phyloP scores from a whole-genome alignment of 2,797 vertebrate genomes.

The Acrocephalus scirpaceus region DNA sequence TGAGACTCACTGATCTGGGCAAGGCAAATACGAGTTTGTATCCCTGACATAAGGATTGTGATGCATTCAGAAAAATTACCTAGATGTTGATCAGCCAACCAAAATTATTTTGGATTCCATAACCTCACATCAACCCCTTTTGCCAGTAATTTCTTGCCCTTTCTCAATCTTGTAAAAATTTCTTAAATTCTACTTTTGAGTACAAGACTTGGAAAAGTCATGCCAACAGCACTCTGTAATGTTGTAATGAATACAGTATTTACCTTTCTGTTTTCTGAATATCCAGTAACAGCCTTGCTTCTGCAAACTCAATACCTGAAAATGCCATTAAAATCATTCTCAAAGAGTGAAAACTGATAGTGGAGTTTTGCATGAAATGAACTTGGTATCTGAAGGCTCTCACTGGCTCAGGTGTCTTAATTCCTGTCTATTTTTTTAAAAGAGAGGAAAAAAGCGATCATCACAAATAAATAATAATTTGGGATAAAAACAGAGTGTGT shows the following conservation, averaged over 20 bases:
- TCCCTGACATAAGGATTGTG: not conserved
- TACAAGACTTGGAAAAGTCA: not conserved
- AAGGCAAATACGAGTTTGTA: not conserved
- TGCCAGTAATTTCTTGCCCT: not conserved
- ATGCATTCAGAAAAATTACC: not conserved
- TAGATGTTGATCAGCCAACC: not conserved
- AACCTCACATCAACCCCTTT: not conserved
- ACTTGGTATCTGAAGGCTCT: not conserved
- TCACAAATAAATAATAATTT: not conserved
- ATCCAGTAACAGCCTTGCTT: not conserved
- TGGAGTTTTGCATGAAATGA: not conserved
- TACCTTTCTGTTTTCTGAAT: slow-evolving; percentile 11
- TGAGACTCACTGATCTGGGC: not conserved
- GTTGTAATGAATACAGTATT: not conserved
- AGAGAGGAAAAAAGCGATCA: not conserved
- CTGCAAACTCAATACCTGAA: not conserved
- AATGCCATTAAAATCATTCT: not conserved
- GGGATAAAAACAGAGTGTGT: not conserved
- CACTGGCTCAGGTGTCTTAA: not conserved
- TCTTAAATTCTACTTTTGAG: not conserved
- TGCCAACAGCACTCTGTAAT: not conserved
- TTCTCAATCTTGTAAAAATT: slow-evolving; percentile 21
- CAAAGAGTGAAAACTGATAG: not conserved
- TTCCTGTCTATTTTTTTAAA: not conserved
- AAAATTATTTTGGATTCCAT: not conserved